phyloP scores from a whole-genome alignment of 1,140 invertebrate genomes.

The Parasteatoda tepidariorum region DNA sequence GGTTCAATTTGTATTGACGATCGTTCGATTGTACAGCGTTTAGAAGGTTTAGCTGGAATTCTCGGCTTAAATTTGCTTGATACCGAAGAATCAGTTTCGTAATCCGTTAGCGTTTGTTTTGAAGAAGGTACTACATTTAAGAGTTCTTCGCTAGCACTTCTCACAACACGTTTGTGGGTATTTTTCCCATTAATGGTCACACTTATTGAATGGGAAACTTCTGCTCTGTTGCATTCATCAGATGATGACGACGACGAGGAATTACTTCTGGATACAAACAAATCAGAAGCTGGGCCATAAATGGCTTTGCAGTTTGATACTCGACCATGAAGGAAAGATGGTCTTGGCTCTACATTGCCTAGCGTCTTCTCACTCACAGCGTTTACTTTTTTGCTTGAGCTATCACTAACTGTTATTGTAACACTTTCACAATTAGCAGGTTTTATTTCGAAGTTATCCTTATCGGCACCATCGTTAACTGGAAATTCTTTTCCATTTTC shows the following conservation, averaged over 20 bases:
- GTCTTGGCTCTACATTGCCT: constrained; percentile 28
- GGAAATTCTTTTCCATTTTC: background rate
- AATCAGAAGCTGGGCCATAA: constrained; percentile 42
- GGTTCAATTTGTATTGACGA: background rate
- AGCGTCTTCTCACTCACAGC: background rate
- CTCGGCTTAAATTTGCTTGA: constrained; percentile 23
- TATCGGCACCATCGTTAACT: background rate
- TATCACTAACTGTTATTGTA: background rate
- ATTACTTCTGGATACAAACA: constrained; percentile 48
- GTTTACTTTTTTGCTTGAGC: background rate
- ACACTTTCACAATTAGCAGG: too few species aligned
- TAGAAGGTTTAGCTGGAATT: constrained; percentile 34
- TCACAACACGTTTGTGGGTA: background rate
- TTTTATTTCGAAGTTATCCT: background rate
- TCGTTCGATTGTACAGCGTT: background rate
- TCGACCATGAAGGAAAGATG: constrained; percentile 50
- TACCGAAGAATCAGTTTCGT: background rate
- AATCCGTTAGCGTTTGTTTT: background rate
- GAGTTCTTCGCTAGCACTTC: background rate
- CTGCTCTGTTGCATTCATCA: constrained; percentile 12
- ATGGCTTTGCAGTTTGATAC: constrained; percentile 23
- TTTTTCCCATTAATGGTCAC: constrained; percentile 33
- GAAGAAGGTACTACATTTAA: background rate
- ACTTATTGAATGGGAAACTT: constrained; percentile 29
- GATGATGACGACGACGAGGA: constrained; percentile 49